Base-by-base conservation (phyloP, 2,888 invertebrate genomes). In the Alitta virens region DNA sequence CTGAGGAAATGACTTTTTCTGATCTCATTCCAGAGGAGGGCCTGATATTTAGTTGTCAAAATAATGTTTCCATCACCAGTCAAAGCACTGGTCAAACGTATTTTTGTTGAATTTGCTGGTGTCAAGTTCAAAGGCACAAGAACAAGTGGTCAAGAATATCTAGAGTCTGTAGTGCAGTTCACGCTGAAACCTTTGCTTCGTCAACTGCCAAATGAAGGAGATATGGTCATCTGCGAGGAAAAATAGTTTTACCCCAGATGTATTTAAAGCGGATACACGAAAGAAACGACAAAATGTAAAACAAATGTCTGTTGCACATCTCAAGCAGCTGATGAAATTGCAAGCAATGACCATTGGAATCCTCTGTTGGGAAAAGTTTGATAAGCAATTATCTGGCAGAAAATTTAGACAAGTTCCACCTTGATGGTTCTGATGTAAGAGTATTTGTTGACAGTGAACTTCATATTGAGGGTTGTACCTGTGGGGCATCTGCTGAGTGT, bases 191-290 rank as follows among this genome's bases (percentile, higher is more conserved):
- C 55, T 38, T 21, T 56, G 25, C 27, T 57, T 23, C 50, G 18
- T 7, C 21, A 54, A 14, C 27, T 63, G 33, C 56, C 64, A 49
- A 43, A 60, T 18, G 1, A 63, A 2, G n/a, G 52, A 14, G 42
- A 43, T n/a, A 27, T 68, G 5, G 43, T 63, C n/a, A 54, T 68
- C 2, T 68, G 67, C 61, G 68, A 68, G 33, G 67, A 65, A 42
- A 68, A 65, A 40, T 68, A 67, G 16, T 7, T 68, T 63, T 23
- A 68, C 68, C n/a, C 68, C 65, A 1, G 65, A 68, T 52, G 26
- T 18, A 1, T 63, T 67, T 14, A 62, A 67, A 26, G 49, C 51
- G 9, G 54, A 42, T 38, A 67, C 62, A 52, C 12, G 49, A 18
- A 3, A 23, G 21, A 23, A 52, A n/a, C n/a, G 52, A 21, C 46